Percentiles rank a stretch among this genome's conserved stretches.
Conservation (phyloP, 2,113 vertebrate genomes). For the Gymnogyps californianus region DNA sequence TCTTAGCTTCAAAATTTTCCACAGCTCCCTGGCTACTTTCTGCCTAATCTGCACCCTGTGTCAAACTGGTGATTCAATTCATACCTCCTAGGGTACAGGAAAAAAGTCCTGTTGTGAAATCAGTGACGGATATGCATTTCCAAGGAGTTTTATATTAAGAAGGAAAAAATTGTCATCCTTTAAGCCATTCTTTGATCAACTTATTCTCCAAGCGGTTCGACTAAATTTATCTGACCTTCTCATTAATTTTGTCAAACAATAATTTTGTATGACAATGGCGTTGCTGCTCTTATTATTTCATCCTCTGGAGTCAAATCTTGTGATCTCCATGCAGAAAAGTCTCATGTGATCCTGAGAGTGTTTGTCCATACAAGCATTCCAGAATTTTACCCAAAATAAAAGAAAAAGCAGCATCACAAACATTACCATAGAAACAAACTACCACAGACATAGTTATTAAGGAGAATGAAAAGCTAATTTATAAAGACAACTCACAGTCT, state of each 20-base stretch:
- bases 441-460: background rate
- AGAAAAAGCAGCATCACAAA: background rate
- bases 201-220: background rate
- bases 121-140: background rate
- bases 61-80: background rate
- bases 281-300: background rate
- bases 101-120: background rate
- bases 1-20: background rate
- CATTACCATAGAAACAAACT: conserved; percentile 18
- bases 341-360: background rate
- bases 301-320: background rate
- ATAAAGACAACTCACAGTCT: background rate
- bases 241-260: conserved; percentile 30
- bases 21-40: background rate
- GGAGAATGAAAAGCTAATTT: background rate
- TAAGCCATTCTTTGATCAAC: conserved; percentile 16
- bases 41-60: background rate
- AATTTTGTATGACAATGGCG: background rate
- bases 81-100: background rate
- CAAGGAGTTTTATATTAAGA: background rate
- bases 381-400: background rate
- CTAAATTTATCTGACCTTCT: conserved; percentile 23
- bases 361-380: background rate
- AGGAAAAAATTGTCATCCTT: background rate
- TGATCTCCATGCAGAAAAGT: background rate